Conservation (phyloP, 2,113 vertebrate species). For the Channa maculata region DNA sequence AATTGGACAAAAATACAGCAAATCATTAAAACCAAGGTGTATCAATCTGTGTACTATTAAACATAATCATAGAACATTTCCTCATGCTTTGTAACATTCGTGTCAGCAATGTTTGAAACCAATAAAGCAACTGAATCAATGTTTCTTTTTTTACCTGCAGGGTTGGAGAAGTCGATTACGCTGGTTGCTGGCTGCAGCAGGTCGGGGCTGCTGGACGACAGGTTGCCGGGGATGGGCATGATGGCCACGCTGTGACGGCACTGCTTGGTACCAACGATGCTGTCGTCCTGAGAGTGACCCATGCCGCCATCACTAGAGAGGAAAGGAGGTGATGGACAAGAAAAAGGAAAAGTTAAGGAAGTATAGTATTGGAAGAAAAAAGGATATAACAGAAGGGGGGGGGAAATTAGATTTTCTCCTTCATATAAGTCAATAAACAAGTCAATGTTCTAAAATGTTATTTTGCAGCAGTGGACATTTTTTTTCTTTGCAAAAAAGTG, state of each 20-base stretch:
- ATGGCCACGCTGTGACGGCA: slow-evolving; percentile 95
- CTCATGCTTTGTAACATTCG: background rate
- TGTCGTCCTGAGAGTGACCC: slow-evolving; percentile 97
- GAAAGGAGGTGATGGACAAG: background rate
- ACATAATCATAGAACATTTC: background rate
- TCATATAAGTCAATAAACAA: too few relatives aligned
- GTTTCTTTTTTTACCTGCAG: slow-evolving; percentile 84
- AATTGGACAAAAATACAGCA: too few relatives aligned
- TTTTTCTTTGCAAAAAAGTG: background rate
- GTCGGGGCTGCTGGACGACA: slow-evolving; percentile 96
- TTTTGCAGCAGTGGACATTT: slow-evolving; percentile 35
- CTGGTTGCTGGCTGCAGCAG: slow-evolving; percentile 93
- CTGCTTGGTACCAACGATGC: slow-evolving; percentile 95
- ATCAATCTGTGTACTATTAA: too few relatives aligned
- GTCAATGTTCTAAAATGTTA: too few relatives aligned
- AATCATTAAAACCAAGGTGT: too few relatives aligned
- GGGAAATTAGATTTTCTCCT: too few relatives aligned
- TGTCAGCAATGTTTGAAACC: background rate
- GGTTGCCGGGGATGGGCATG: slow-evolving; percentile 93
- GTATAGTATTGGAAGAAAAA: too few relatives aligned
- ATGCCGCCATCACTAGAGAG: slow-evolving; percentile 89
- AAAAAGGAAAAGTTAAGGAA: background rate
- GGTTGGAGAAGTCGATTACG: slow-evolving; percentile 92
- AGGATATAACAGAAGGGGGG: too few relatives aligned
- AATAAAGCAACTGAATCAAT: background rate